Conservation (phyloP, 2,888 invertebrate species). For the Drosophila pseudotakahashii region DNA sequence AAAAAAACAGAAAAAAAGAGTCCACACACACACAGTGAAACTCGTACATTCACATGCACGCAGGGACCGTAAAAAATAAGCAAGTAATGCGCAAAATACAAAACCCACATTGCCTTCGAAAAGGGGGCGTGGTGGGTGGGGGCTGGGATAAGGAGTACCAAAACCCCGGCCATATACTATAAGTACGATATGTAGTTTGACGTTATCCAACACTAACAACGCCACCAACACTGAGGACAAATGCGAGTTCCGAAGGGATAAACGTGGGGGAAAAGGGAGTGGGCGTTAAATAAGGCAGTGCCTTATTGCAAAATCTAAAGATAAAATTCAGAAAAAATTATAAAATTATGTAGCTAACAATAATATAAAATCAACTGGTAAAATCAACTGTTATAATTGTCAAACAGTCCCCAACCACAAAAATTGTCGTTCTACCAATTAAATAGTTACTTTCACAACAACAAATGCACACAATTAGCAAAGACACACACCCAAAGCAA, state of each 20-base stretch:
- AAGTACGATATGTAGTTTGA: slow-evolving; percentile 58
- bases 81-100: slow-evolving; percentile 64
- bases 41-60: slow-evolving; percentile 4
- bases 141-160: slow-evolving; percentile 6
- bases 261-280: neutral
- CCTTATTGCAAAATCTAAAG: too few species aligned
- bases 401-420: too few species aligned
- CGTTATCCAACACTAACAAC: slow-evolving; percentile 69
- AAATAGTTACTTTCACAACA: too few species aligned
- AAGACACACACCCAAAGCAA: too few species aligned
- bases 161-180: slow-evolving; percentile 31
- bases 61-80: slow-evolving; percentile 45
- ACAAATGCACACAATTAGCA: too few species aligned
- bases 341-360: too few species aligned
- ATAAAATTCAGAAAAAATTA: too few species aligned
- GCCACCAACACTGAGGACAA: slow-evolving; percentile 35
- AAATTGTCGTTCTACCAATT: too few species aligned
- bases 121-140: neutral
- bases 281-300: neutral
- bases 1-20: neutral
- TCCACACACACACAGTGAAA: neutral
- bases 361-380: too few species aligned
- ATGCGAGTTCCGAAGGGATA: slow-evolving; percentile 34
- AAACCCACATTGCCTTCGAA: slow-evolving; percentile 40
- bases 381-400: too few species aligned